phyloP scores from a whole-genome alignment of 2,888 invertebrate species.

The Acrocyrtus sp. region DNA sequence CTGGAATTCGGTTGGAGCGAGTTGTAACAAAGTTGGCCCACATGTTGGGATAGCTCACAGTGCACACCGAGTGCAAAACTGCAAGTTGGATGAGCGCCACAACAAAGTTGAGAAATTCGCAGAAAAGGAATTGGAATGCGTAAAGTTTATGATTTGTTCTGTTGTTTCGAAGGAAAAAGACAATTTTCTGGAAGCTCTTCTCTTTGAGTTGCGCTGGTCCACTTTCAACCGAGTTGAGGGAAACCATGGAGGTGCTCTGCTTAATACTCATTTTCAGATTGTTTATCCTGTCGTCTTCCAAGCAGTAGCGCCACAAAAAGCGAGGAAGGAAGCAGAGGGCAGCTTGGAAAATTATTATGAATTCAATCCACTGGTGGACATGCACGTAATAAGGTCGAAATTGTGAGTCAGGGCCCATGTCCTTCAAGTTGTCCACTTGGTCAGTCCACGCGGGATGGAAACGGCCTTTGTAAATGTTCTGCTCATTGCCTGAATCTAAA shows the following conservation, averaged over 20 bases:
- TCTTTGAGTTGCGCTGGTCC: no score
- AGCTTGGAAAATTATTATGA: slow-evolving; percentile 90
- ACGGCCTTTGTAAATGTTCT: neutral
- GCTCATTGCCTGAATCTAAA: neutral
- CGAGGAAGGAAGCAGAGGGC: slow-evolving; percentile 78
- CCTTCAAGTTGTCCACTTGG: neutral
- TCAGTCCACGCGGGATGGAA: neutral
- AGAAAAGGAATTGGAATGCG: slow-evolving; percentile 10
- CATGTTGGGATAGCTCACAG: neutral
- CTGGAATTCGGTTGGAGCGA: neutral
- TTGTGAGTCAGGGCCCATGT: neutral
- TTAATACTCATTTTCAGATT: neutral
- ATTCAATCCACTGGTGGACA: slow-evolving; percentile 90
- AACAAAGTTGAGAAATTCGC: slow-evolving; percentile 16
- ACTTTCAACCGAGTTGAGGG: neutral
- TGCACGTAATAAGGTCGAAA: neutral
- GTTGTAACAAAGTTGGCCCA: neutral
- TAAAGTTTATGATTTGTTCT: neutral
- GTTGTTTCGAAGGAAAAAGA: neutral
- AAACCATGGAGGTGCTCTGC: neutral
- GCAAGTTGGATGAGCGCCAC: slow-evolving; percentile 4
- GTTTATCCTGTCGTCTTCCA: slow-evolving; percentile 12
- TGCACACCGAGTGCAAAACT: neutral
- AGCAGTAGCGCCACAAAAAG: slow-evolving; percentile 15
- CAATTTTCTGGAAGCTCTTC: neutral